Conservation (phyloP, 2,797 vertebrate species). For the Coluber constrictor region DNA sequence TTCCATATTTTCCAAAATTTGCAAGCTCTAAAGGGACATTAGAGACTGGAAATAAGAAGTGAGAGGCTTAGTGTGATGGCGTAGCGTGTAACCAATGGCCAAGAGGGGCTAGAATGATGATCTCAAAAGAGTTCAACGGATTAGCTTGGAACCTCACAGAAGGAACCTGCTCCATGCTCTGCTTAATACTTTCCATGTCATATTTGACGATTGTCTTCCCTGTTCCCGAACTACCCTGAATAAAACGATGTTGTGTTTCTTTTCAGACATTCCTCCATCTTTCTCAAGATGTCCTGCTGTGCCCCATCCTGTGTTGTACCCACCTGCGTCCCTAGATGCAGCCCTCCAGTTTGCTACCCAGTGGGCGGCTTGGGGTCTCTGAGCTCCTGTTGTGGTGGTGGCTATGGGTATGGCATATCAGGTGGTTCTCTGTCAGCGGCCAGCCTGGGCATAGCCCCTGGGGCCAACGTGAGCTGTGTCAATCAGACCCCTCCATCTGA, state of each 20-base stretch:
- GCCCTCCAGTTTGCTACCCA: neutral
- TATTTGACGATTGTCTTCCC: neutral
- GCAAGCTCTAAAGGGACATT: no score
- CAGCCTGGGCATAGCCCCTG: neutral
- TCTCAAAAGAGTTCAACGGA: neutral
- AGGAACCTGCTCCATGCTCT: neutral
- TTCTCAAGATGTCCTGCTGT: neutral
- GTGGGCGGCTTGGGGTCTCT: neutral
- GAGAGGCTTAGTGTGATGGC: neutral
- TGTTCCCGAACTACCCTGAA: neutral
- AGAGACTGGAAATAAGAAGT: neutral
- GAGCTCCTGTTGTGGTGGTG: neutral
- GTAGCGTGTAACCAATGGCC: neutral
- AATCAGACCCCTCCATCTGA: neutral
- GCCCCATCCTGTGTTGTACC: neutral
- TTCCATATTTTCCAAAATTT: neutral
- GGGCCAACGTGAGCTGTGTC: fast-evolving
- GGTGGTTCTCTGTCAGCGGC: neutral
- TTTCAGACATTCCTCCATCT: neutral
- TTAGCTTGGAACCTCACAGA: neutral
- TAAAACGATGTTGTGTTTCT: neutral
- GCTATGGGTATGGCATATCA: neutral
- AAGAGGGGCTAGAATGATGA: neutral
- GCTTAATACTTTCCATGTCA: neutral
- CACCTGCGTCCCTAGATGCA: neutral